Evolutionary conservation across 1,140 invertebrate genomes (phyloP).

Genomic region (Himalopsyche phryganea): DNA sequence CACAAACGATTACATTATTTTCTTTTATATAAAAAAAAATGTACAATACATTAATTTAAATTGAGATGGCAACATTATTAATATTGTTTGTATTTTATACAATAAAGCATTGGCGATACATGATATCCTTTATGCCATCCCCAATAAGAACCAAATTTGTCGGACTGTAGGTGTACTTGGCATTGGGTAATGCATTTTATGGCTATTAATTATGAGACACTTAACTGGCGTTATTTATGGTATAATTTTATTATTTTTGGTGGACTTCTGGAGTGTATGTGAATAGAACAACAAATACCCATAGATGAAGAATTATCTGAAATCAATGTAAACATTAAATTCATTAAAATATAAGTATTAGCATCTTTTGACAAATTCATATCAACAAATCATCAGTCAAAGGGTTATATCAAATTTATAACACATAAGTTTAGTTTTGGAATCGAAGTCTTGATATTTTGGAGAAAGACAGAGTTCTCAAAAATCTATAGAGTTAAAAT

Average conservation of each 20-base stretch:
- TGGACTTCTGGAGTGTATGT: conserved; percentile 29
- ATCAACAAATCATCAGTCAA: background rate
- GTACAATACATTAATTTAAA: too few relatives aligned
- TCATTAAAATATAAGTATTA: conserved; percentile 6
- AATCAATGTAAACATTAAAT: conserved; percentile 17
- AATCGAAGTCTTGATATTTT: background rate
- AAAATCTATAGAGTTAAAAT: background rate
- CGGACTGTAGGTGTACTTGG: too few relatives aligned
- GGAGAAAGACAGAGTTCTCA: background rate
- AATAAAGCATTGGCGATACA: too few relatives aligned
- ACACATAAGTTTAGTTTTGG: background rate
- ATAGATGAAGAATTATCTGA: conserved; percentile 31
- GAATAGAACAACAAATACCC: conserved; percentile 29
- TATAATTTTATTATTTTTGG: background rate
- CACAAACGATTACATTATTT: too few relatives aligned
- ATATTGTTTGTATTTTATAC: too few relatives aligned
- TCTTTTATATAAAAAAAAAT: too few relatives aligned
- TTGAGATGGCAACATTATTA: too few relatives aligned
- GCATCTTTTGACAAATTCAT: background rate
- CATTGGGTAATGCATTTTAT: too few relatives aligned
- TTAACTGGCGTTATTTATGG: too few relatives aligned
- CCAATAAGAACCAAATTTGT: too few relatives aligned
- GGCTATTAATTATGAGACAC: too few relatives aligned
- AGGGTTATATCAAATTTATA: background rate
- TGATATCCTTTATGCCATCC: too few relatives aligned